Percentiles rank a stretch among this genome's conserved stretches.
phyloP scores from a whole-genome alignment of 2,888 invertebrate genomes.

The Polietes domitor region DNA sequence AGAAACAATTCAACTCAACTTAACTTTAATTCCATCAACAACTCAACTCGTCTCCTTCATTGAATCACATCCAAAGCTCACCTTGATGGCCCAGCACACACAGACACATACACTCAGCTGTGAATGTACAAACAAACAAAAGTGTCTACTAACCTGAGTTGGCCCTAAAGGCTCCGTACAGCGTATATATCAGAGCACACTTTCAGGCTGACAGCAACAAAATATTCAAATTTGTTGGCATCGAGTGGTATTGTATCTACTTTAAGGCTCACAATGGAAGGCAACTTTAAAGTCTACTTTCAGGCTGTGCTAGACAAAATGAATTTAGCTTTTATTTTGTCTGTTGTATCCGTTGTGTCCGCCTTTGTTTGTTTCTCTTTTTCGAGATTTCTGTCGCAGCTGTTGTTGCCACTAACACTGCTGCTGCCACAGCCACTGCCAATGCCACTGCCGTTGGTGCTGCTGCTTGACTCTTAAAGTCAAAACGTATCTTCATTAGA shows the following conservation, averaged over 20 bases:
- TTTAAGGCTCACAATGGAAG: constrained; percentile 22
- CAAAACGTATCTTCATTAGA: constrained; percentile 26
- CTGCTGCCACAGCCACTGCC: not conserved
- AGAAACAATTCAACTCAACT: not conserved
- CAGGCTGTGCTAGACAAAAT: not conserved
- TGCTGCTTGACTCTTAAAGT: not conserved
- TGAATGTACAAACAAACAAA: no score
- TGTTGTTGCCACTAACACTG: not conserved
- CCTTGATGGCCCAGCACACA: not conserved
- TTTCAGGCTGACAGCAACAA: not conserved
- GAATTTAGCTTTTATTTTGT: not conserved
- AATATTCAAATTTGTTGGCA: not conserved
- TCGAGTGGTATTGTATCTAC: not conserved
- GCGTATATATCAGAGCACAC: not conserved
- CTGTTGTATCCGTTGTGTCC: not conserved
- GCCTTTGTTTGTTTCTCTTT: not conserved
- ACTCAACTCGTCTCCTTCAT: not conserved
- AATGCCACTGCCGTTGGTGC: not conserved
- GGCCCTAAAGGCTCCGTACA: not conserved
- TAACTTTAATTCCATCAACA: not conserved
- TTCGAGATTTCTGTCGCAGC: not conserved
- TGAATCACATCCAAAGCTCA: not conserved
- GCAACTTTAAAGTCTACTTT: constrained; percentile 18
- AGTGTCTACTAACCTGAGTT: not conserved
- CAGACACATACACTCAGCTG: not conserved